Evolutionary conservation across 1,140 invertebrate genomes (phyloP), one percentile per base, ranked within the genome.

Genomic region (Monomorium pharaonis): DNA sequence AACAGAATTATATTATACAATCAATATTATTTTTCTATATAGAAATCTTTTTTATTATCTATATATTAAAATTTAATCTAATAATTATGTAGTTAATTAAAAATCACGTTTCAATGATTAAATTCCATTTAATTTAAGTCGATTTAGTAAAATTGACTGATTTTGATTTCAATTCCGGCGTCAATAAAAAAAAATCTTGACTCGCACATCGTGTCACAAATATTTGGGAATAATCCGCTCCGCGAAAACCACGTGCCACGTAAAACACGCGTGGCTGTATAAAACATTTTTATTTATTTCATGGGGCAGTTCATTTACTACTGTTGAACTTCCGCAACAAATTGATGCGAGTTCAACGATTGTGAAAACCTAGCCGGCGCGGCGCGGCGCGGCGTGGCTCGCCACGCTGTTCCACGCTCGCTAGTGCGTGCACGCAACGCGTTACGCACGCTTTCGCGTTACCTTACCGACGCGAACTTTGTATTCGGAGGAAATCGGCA

Each of bases 401-500:
- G 56, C n/a, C 27, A 18, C 30, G 47, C 9, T 18, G 60, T 56
- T 51, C 21, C 10, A 49, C 49, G 18, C 42, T 63, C 44, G 24
- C 42, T 70, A 16, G 10, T 70, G 63, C 77, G 47, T 80, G 21
- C 77, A 70, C 78, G 67, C 51, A 72, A 47, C 27, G 67, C 27
- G 67, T 70, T 47, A 72, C 67, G n/a, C 51, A 58, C 27, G 78
- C 51, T 83, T 74, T 83, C 44, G 37, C 16, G 21, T 81, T 70
- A 58, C 78, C 24, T 70, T 81, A 44, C 7, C 51, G 37, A 58
- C 33, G 24, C 49, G 63, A 72, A 88, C 27, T 44, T 56, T 70
- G 47, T 37, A 27, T 56, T 88, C 44, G 37, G 58, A 83, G 85
- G 76, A 87, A 89, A 90, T 56, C 44, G 89, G 70, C 89, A 90